Evolutionary conservation across 2,797 vertebrate species (phyloP), one percentile per base, ranked within the genome.

Genomic region (Sus cebifrons): DNA sequence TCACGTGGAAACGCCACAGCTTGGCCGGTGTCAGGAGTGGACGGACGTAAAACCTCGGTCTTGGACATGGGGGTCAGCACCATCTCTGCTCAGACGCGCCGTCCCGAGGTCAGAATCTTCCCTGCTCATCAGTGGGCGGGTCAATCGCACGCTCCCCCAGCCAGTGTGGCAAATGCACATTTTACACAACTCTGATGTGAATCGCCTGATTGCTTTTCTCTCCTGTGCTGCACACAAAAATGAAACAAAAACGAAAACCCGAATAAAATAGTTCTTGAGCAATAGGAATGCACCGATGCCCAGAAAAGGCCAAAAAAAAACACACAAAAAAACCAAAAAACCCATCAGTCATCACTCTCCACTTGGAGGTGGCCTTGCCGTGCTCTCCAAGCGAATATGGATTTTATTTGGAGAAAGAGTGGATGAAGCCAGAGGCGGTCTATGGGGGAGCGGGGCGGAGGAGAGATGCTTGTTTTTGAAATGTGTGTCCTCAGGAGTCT

Each of bases 401-500:
- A 12, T 65, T 29, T 71, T 8, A 2, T 2, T 17, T 70, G 62
- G 32, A 65, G 36, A 73, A 29, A 25, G 58, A 10, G 13, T 29
- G 75, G 52, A 21, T 6, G 44, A 6, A 52, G 52, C 20, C 11
- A 21, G 29, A 52, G 52, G 54, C 56, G 18, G 12, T 14, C 20
- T 1, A 1, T 5, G 60, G 1, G 1, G 17, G 17, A 56, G 16
- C 3, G 1, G 23, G 16, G 1, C 8, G 23, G 6, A 56, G 60
- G 12, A 49, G 20, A 16, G 32, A 49, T 10, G 44, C 65, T 89
- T 86, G 16, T 27, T 18, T 77, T 82, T 83, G 17, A 87, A 71
- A 90, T 65, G 17, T 0, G 6, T n/a, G 21, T 3, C 2, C 6
- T 5, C 12, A 7, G 15, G 7, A 16, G 32, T 27, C 75, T 36